phyloP scores from a whole-genome alignment of 2,797 vertebrate species.

The Cirrhinus molitorella region DNA sequence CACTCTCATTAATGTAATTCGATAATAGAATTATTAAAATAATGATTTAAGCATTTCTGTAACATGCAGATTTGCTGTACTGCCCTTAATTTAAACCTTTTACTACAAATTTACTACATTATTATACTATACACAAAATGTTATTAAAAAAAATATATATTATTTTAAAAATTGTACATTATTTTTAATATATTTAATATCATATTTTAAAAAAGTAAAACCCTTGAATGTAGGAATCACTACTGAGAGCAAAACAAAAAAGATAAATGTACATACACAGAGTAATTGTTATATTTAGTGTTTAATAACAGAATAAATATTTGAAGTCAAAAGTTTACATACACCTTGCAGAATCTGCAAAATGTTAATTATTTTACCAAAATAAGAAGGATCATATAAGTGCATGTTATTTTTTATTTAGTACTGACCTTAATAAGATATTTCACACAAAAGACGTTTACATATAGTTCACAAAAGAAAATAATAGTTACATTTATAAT shows the following conservation, averaged over 20 bases:
- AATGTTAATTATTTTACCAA: no score
- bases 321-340: no score
- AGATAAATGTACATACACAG: not conserved
- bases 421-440: no score
- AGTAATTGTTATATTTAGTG: not conserved
- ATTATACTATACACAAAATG: not conserved
- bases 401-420: no score
- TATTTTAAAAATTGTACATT: no score
- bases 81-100: not conserved
- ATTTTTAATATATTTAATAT: no score
- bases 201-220: not conserved
- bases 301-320: not conserved
- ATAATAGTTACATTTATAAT: no score
- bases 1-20: slow-evolving; percentile 10
- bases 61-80: not conserved
- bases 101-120: not conserved
- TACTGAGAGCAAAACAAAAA: not conserved
- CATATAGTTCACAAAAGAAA: no score
- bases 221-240: not conserved
- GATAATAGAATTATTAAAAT: not conserved
- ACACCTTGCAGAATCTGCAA: no score
- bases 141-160: no score
- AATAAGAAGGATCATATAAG: no score
- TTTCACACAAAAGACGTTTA: no score
- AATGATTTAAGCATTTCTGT: not conserved